Evolutionary conservation across 2,797 vertebrate genomes (phyloP).

Genomic region (Danio aesculapii): DNA sequence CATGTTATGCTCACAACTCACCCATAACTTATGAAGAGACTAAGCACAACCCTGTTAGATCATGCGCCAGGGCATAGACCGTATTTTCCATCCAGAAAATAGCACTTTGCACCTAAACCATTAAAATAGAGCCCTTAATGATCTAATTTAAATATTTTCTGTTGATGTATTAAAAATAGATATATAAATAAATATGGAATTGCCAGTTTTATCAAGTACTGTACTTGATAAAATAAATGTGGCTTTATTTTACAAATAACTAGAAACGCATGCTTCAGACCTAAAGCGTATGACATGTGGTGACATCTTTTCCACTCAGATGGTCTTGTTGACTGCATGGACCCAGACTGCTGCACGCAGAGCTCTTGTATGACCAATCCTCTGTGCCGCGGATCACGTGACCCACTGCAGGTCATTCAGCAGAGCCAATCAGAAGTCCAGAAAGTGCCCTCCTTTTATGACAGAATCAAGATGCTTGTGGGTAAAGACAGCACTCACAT

Average conservation of each 20-base stretch:
- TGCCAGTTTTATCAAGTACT: background rate
- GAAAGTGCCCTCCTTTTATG: slow-evolving; percentile 91
- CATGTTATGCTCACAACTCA: too few relatives aligned
- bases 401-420: slow-evolving; percentile 94
- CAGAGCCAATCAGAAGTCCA: slow-evolving; percentile 85
- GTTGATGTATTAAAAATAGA: too few relatives aligned
- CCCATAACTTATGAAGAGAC: too few relatives aligned
- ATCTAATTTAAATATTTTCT: background rate
- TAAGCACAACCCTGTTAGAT: too few relatives aligned
- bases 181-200: too few relatives aligned
- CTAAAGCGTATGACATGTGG: slow-evolving; percentile 11
- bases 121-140: too few relatives aligned
- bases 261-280: slow-evolving; percentile 13
- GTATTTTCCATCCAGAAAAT: too few relatives aligned
- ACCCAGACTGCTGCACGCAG: slow-evolving; percentile 98
- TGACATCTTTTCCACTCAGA: slow-evolving; percentile 76
- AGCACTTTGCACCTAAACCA: too few relatives aligned
- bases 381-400: slow-evolving; percentile 93
- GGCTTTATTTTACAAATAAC: background rate
- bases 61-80: too few relatives aligned
- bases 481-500: slow-evolving; percentile 96
- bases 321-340: slow-evolving; percentile 96
- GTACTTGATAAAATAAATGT: background rate
- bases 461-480: slow-evolving; percentile 94
- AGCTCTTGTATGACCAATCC: slow-evolving; percentile 92